Percentiles rank a stretch among this genome's conserved stretches.
phyloP scores from a whole-genome alignment of 2,113 vertebrate species.

The Thymallus thymallus region DNA sequence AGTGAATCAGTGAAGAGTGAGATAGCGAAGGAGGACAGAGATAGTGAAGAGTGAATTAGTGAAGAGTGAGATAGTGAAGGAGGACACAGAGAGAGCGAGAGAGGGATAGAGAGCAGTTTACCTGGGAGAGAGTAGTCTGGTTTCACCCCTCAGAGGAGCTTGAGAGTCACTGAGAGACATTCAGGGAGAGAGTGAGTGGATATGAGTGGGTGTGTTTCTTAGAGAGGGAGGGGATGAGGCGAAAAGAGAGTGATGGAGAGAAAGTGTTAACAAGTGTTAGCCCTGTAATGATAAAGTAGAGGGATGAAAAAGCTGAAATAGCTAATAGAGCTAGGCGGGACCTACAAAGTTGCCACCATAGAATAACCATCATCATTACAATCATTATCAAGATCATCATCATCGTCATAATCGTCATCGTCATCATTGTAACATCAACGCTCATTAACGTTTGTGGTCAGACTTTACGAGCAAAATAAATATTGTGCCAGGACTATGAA shows the following conservation, averaged over 20 bases:
- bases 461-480: too few relatives aligned
- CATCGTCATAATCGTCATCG: not conserved
- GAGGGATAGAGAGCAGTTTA: slow-evolving; percentile 57
- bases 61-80: not conserved
- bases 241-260: slow-evolving; percentile 43
- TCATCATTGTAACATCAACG: not conserved
- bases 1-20: slow-evolving; percentile 6
- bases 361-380: not conserved
- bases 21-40: slow-evolving; percentile 12
- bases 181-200: slow-evolving; percentile 64
- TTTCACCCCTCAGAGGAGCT: slow-evolving; percentile 68
- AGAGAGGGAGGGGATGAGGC: slow-evolving; percentile 32
- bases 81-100: slow-evolving; percentile 6
- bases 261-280: slow-evolving; percentile 61
- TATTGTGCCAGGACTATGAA: not conserved
- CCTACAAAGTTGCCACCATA: not conserved
- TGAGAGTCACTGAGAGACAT: slow-evolving; percentile 68
- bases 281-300: slow-evolving; percentile 43
- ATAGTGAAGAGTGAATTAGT: not conserved
- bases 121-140: slow-evolving; percentile 68
- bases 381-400: not conserved
- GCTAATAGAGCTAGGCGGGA: not conserved
- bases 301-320: not conserved
- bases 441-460: too few relatives aligned
- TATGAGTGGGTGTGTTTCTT: slow-evolving; percentile 73